Conservation (phyloP, 2,113 vertebrate species). For the Orthonyx spaldingii region DNA sequence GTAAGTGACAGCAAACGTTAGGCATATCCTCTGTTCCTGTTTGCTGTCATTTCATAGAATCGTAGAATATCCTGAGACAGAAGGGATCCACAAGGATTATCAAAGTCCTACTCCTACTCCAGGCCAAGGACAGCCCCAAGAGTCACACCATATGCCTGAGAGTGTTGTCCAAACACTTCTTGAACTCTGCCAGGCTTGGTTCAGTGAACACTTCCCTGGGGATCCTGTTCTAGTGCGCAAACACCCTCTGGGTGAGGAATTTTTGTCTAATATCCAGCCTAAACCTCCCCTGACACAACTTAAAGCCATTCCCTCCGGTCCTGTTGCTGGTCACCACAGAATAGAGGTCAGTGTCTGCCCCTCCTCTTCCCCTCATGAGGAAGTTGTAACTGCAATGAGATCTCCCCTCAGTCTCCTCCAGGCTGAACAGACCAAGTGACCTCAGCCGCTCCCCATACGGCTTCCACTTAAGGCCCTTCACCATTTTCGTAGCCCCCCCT, state of each 20-base stretch:
- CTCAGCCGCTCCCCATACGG: rapidly evolving
- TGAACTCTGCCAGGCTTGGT: neutral
- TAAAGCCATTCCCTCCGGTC: neutral
- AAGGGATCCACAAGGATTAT: neutral
- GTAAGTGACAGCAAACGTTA: neutral
- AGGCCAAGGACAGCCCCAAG: neutral
- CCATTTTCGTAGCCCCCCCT: neutral
- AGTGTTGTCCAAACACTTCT: neutral
- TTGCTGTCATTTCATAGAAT: neutral
- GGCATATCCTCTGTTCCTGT: neutral
- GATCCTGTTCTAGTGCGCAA: neutral
- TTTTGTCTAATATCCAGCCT: neutral
- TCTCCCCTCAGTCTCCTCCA: neutral
- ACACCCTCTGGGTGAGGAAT: neutral
- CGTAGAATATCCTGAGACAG: neutral
- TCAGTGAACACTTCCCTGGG: neutral
- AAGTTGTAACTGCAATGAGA: neutral
- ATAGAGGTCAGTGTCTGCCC: neutral
- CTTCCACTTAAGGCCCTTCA: neutral
- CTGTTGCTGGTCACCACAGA: neutral
- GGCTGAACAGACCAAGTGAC: neutral
- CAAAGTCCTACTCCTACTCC: neutral
- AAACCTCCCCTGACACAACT: neutral
- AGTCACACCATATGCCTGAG: neutral
- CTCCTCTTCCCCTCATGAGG: rapidly evolving